Evolutionary conservation across 2,113 vertebrate genomes (phyloP), one percentile per base, ranked within the genome.

Genomic region (Siniperca chuatsi): DNA sequence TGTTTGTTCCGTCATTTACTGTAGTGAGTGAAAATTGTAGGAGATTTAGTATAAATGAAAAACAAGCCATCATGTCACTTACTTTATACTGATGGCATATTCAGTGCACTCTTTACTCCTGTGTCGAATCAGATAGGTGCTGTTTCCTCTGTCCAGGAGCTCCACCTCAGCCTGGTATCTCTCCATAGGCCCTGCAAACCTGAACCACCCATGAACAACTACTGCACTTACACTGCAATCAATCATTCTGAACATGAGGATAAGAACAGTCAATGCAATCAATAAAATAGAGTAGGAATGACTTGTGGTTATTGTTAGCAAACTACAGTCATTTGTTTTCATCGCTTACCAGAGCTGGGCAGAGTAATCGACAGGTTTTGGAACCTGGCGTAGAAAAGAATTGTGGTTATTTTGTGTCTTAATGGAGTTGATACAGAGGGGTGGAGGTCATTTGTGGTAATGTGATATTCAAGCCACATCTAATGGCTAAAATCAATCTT

Each of bases 81-180:
- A 99, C 98, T 99, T 99, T 94, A 99, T 98, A 89, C 98, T 99
- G 89, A 99, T 96, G 65, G 98, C 98, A 18, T 98, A 99, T 92
- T 98, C 98, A 33, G 96, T 97, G 60, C 94, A 96, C 84, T 98
- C 98, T 93, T 97, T 98, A 81, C 96, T 97, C 90, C 98, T 96
- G 93, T 97, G 96, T 66, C 98, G 96, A 87, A 99, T 94, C 85
- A 99, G 95, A 92, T 97, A 99, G 70, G 98, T 98, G 92, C 98
- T 96, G 79, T 97, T 98, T 79, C 94, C 95, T 90, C 96, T 94
- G 88, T 98, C 97, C 86, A 96, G 96, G 37, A 99, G 97, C 91
- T 98, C 97, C 61, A 94, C 95, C 92, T 98, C 98, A 11, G 98
- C 98, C 82, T 99, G 97, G 88, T 95, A 29, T 90, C 98, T 96